phyloP scores from a whole-genome alignment of 2,113 vertebrate species.

The Trochalopteron elliotii region DNA sequence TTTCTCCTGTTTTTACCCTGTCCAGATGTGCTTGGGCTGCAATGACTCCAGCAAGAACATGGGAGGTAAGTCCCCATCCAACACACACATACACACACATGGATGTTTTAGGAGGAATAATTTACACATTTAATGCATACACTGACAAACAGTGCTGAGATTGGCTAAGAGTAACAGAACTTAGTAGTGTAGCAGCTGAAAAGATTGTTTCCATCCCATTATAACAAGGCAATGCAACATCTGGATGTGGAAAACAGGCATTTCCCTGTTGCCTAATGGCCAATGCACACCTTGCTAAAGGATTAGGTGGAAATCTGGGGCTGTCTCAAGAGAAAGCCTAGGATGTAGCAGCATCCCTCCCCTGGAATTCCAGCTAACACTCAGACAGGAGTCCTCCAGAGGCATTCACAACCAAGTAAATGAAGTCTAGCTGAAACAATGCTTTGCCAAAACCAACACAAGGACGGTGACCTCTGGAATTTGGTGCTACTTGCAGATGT shows the following conservation, averaged over 20 bases:
- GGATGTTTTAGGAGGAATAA: fast-evolving
- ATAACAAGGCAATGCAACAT: background rate
- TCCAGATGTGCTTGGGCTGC: background rate
- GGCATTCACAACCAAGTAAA: background rate
- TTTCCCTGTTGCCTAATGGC: background rate
- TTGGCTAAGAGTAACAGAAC: background rate
- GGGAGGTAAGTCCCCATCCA: background rate
- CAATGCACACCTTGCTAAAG: background rate
- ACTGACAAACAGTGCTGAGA: background rate
- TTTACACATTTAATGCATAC: background rate
- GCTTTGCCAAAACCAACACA: background rate
- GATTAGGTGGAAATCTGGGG: background rate
- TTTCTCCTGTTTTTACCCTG: background rate
- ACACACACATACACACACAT: fast-evolving
- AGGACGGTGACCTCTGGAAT: conserved; percentile 43
- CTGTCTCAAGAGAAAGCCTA: background rate
- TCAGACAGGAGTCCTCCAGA: background rate
- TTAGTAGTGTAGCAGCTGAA: background rate
- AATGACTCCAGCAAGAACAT: background rate
- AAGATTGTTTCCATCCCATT: background rate
- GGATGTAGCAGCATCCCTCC: background rate
- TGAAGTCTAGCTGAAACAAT: background rate
- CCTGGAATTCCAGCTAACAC: background rate
- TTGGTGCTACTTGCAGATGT: conserved; percentile 30
- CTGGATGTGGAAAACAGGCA: background rate